These are phyloP conservation scores for Odontamblyopus rebecca DNA, from an alignment of 2,797 vertebrate species.

Conservation along the genomic window DNA sequence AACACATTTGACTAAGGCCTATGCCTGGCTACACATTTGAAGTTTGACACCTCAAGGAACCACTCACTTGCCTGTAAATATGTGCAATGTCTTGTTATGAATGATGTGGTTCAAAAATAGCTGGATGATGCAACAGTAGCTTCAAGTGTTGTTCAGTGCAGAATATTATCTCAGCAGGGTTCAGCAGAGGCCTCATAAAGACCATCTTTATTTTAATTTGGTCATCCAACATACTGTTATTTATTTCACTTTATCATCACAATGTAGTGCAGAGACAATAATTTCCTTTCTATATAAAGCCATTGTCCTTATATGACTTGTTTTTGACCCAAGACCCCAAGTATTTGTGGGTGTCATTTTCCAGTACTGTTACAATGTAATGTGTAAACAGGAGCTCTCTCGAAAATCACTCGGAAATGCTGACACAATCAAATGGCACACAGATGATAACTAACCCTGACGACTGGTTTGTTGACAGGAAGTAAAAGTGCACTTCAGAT, in stretches of 20 bases:
- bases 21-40: not conserved
- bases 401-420: not conserved
- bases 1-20: not conserved
- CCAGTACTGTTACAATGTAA: not conserved
- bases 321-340: not conserved
- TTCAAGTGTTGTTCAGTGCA: no score
- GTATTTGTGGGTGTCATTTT: not conserved
- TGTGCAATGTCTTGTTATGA: not conserved
- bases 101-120: not conserved
- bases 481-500: constrained; percentile 2
- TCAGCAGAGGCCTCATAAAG: not conserved
- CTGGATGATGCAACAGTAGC: not conserved
- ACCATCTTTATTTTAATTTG: no score
- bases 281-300: not conserved
- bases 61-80: not conserved
- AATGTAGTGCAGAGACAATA: not conserved
- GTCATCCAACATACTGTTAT: not conserved
- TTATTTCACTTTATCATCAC: not conserved
- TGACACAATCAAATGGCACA: not conserved
- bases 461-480: constrained; percentile 1
- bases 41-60: not conserved
- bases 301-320: not conserved
- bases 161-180: not conserved
- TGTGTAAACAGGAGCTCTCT: not conserved
- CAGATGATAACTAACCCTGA: not conserved